phyloP scores from a whole-genome alignment of 2,797 vertebrate genomes.

The Muraenolepis orangiensis region DNA sequence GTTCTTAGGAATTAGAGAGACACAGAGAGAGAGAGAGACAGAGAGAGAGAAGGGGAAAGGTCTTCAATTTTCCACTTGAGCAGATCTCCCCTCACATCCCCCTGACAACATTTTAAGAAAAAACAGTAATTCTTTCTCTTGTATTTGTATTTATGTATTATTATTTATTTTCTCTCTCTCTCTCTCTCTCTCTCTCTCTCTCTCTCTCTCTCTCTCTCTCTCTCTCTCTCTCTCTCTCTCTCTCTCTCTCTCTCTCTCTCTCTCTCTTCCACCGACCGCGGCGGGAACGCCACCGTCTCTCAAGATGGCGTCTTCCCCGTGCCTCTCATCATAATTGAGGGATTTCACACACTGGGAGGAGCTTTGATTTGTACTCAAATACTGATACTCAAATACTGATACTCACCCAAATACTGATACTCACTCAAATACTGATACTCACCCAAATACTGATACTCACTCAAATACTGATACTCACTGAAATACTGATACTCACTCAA shows the following conservation, averaged over 20 bases:
- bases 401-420: not conserved
- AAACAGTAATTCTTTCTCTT: slow-evolving; percentile 53
- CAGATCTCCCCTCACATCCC: slow-evolving; percentile 47
- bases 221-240: too few species aligned
- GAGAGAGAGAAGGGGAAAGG: slow-evolving; percentile 33
- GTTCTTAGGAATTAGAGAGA: too few species aligned
- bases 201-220: too few species aligned
- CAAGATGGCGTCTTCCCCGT: not conserved
- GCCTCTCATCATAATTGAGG: not conserved
- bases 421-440: too few species aligned
- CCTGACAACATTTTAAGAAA: slow-evolving; percentile 59
- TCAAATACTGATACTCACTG: too few species aligned
- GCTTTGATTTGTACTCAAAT: not conserved
- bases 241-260: too few species aligned
- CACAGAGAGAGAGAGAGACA: slow-evolving; percentile 34
- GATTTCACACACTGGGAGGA: not conserved
- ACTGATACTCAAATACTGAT: not conserved
- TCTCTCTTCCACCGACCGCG: too few species aligned
- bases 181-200: not conserved
- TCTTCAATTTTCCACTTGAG: slow-evolving; percentile 68
- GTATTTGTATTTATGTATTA: slow-evolving; percentile 33
- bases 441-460: not conserved
- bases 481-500: too few species aligned
- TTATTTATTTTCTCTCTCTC: slow-evolving; percentile 38
- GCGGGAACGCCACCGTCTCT: not conserved